Base-by-base conservation (phyloP, 2,888 invertebrate species). In the Calephelis perditalis region DNA sequence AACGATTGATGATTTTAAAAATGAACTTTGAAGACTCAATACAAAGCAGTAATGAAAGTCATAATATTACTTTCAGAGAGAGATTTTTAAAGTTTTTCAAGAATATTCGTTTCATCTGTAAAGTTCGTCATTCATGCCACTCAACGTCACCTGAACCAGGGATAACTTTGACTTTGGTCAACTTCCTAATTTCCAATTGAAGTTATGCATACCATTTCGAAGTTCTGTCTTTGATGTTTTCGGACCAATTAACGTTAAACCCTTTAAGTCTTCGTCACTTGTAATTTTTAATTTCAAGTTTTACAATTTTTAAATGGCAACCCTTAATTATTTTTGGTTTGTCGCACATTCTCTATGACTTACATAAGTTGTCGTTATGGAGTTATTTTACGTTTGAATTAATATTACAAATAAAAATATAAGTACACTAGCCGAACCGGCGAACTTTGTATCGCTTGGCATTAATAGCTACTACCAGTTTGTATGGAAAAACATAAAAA, bases 161-260 rank as follows among this genome's bases (percentile, higher is more conserved):
- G 52, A 35, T 52, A 52, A 26, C 49, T 49, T 26, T 2, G 9
- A n/a, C 52, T 52, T 52, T 52, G 52, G 52, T 52, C 52, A 52
- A 52, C 52, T 52, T 52, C 35, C 26, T 52, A 52, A 52, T 52
- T 52, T 35, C 52, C 52, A 40, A 40, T 35, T 8, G 11, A 52
- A 52, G 11, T 52, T 52, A 52, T 52, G 35, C 52, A 52, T 52
- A 52, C 52, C 52, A 52, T 35, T 52, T 11, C 6, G 52, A 52
- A 52, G 52, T 52, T 52, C 35, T 36, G 36, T 52, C 52, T 52
- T 35, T 36, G 52, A 52, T 52, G n/a, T 52, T 52, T 35, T 26
- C 52, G 52, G 52, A 35, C 35, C 35, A 36, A 54, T 54, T 54
- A 54, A 11, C 52, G 26, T 36, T 6, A 11, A n/a, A 35, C 52